Conservation (phyloP, 2,888 invertebrate genomes). For the Drosophila parthenogenetica region DNA sequence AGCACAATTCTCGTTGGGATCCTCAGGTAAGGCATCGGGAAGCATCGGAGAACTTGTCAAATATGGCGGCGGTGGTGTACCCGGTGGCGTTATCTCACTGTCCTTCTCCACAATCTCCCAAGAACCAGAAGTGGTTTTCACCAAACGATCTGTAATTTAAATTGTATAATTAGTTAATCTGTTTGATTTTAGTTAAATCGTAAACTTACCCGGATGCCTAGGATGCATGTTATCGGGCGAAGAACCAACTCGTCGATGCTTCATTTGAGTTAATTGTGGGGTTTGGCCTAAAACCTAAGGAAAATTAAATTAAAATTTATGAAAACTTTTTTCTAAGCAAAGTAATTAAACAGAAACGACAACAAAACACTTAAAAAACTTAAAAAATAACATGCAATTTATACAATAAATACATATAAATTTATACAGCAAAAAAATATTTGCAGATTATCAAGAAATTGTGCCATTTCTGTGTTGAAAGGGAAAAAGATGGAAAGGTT, state of each 20-base stretch:
- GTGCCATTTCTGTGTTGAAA: slow-evolving; percentile 9
- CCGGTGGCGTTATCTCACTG: slow-evolving; percentile 89
- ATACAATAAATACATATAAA: slow-evolving; percentile 10
- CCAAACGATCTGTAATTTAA: slow-evolving; percentile 77
- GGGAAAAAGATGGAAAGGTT: background rate
- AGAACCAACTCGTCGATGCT: slow-evolving; percentile 84
- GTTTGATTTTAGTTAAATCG: no score
- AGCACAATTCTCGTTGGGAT: slow-evolving; percentile 62
- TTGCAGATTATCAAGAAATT: slow-evolving; percentile 6
- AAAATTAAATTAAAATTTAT: slow-evolving; percentile 11
- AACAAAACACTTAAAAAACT: background rate
- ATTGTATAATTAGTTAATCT: background rate
- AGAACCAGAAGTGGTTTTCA: slow-evolving; percentile 84
- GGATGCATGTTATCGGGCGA: slow-evolving; percentile 85
- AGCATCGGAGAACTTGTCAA: slow-evolving; percentile 79
- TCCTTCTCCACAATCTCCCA: slow-evolving; percentile 85
- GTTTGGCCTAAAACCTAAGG: slow-evolving; percentile 84
- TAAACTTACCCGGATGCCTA: slow-evolving; percentile 81
- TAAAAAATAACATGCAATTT: slow-evolving; percentile 18
- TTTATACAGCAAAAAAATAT: slow-evolving; percentile 8
- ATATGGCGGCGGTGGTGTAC: slow-evolving; percentile 96
- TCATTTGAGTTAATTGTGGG: slow-evolving; percentile 82
- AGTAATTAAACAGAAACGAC: background rate
- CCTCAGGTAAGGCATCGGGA: slow-evolving; percentile 61
- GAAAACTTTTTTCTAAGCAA: background rate